Conservation (phyloP, 2,797 vertebrate genomes). For the Meda fulgida region DNA sequence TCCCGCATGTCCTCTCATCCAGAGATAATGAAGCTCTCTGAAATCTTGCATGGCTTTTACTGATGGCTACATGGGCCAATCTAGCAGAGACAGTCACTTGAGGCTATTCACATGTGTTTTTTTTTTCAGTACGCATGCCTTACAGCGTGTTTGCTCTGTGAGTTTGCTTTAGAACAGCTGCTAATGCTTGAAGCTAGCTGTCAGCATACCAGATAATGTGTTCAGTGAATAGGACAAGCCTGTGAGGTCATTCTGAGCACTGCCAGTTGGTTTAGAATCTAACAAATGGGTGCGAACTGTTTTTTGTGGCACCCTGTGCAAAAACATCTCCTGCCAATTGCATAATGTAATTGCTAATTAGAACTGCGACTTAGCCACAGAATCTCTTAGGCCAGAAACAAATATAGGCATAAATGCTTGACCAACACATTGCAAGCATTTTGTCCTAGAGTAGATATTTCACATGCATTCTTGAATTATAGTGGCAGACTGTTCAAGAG, state of each 20-base stretch:
- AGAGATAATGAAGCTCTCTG: constrained; percentile 28
- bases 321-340: constrained; percentile 7
- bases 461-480: not conserved
- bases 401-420: not conserved
- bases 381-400: not conserved
- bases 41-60: constrained; percentile 44
- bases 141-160: constrained; percentile 53
- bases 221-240: constrained; percentile 50
- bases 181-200: constrained; percentile 56
- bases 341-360: not conserved
- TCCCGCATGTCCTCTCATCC: constrained; percentile 30
- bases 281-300: constrained; percentile 22
- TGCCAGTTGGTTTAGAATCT: constrained; percentile 31
- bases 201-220: constrained; percentile 54
- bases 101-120: constrained; percentile 44
- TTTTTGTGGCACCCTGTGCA: not conserved
- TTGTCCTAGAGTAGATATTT: not conserved
- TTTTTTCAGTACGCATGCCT: constrained; percentile 13
- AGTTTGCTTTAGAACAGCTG: constrained; percentile 59
- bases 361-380: not conserved
- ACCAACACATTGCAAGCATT: not conserved
- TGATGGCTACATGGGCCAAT: constrained; percentile 57
- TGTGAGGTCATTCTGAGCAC: constrained; percentile 25
- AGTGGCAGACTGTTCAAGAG: not conserved
- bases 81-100: constrained; percentile 8